phyloP scores from a whole-genome alignment of 2,797 vertebrate genomes.

The Melanotaenia nigrans region DNA sequence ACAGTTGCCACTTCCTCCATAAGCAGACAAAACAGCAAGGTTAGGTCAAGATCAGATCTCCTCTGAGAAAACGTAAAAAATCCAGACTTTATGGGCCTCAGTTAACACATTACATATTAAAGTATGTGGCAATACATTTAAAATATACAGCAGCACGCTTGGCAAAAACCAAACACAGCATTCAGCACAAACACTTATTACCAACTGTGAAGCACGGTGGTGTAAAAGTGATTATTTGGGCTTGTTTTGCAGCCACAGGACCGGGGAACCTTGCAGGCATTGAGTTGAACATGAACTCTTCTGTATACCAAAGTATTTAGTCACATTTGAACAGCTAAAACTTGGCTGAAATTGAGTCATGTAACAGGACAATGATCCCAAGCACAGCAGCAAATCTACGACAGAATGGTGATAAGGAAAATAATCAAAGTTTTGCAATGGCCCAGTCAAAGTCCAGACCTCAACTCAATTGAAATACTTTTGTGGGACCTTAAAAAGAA shows the following conservation, averaged over 20 bases:
- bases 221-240: background rate
- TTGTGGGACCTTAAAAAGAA: background rate
- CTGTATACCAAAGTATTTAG: no score
- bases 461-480: background rate
- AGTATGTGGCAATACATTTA: background rate
- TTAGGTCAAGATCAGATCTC: background rate
- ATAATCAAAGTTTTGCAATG: background rate
- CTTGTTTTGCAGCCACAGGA: background rate
- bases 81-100: background rate
- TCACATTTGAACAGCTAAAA: background rate
- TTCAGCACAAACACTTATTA: background rate
- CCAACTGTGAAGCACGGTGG: background rate
- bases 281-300: no score
- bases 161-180: background rate
- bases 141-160: background rate
- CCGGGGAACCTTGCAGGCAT: no score
- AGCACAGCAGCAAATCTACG: background rate
- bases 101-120: background rate
- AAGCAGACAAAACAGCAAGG: background rate
- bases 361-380: background rate
- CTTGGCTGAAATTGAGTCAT: background rate
- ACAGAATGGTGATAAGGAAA: background rate
- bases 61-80: no score
- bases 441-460: background rate
- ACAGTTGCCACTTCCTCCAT: background rate